Percentiles rank a stretch among this genome's conserved stretches.
These are phyloP conservation scores for Vombatus ursinus DNA, from an alignment of 2,113 vertebrate genomes.

Conservation along the genomic window DNA sequence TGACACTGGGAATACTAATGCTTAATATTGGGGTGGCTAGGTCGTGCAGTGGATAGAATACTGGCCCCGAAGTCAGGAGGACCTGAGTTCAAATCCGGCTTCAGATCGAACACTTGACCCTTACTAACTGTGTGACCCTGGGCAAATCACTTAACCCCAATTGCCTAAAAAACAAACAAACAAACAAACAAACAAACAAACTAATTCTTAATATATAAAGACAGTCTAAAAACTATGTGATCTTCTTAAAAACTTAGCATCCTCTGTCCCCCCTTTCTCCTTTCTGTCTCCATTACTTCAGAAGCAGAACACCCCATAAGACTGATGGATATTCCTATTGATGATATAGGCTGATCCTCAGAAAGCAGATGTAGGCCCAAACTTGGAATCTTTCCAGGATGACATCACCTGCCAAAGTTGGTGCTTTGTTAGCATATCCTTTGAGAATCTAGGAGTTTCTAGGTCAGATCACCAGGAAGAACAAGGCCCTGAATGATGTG, in stretches of 20 bases:
- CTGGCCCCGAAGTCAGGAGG: no score
- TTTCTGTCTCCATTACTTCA: background rate
- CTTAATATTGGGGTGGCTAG: no score
- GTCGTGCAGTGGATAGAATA: no score
- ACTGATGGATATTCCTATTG: background rate
- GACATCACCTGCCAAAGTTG: background rate
- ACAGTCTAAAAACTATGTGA: background rate
- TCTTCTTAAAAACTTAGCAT: background rate
- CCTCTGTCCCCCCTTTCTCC: background rate
- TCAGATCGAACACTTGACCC: no score
- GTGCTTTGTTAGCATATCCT: background rate
- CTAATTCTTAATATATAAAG: background rate
- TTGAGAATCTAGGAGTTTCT: background rate
- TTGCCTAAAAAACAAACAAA: no score
- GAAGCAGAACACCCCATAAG: background rate
- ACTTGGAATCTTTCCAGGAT: background rate
- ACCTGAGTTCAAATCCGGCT: no score
- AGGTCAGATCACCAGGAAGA: background rate
- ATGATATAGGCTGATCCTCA: background rate
- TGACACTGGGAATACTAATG: background rate
- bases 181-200: no score
- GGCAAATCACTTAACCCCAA: no score
- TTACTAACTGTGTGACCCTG: no score
- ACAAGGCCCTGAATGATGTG: background rate
- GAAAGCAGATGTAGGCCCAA: background rate